These are phyloP conservation scores for Hoplodrina blanda DNA, from an alignment of 2,888 invertebrate species.

Conservation along the genomic window DNA sequence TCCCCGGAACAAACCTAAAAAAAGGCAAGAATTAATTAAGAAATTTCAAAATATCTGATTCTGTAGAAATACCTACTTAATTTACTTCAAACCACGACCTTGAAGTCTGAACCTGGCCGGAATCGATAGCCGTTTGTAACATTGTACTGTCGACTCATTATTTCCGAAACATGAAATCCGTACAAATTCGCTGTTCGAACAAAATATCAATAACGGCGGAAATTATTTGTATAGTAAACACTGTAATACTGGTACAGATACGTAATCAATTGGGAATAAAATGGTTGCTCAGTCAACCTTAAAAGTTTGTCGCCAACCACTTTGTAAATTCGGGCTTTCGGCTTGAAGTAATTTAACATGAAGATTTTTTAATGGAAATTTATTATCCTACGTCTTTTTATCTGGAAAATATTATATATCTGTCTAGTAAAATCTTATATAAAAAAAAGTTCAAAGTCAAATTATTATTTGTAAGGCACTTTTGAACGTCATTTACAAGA, in stretches of 20 bases:
- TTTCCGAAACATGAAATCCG: slow-evolving; percentile 42
- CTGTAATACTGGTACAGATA: slow-evolving; percentile 7
- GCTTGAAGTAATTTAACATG: background rate
- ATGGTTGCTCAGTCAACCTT: slow-evolving; percentile 10
- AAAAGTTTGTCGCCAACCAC: slow-evolving; percentile 8
- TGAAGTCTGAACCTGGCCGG: slow-evolving; percentile 10
- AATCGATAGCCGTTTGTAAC: slow-evolving; percentile 37
- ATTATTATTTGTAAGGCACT: too few species aligned
- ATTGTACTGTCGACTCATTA: slow-evolving; percentile 36
- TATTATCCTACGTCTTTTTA: background rate
- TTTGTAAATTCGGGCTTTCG: background rate
- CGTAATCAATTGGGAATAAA: slow-evolving; percentile 7
- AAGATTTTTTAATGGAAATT: background rate
- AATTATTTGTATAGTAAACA: slow-evolving; percentile 34
- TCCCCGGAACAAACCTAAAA: too few species aligned
- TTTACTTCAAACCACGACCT: background rate
- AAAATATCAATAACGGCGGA: slow-evolving; percentile 41
- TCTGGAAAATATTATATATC: background rate
- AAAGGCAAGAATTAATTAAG: too few species aligned
- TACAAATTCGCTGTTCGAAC: slow-evolving; percentile 25
- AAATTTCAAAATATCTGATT: background rate
- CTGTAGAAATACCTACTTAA: background rate
- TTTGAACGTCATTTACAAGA: too few species aligned
- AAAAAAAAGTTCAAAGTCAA: too few species aligned
- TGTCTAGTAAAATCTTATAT: background rate